phyloP scores from a whole-genome alignment of 2,113 vertebrate species.

The Trochalopteron elliotii region DNA sequence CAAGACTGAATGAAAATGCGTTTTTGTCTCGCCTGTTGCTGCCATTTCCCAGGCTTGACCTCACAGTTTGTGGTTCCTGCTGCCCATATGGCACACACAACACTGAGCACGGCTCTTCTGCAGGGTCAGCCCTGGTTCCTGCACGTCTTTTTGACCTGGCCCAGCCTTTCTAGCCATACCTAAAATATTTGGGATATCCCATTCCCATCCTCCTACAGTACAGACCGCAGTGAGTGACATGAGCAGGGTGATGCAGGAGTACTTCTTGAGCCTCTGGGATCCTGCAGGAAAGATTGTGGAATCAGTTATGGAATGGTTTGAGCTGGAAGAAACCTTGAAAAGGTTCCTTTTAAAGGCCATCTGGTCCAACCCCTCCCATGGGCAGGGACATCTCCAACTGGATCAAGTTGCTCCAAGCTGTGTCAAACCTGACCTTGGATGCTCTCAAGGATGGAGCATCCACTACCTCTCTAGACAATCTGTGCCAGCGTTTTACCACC shows the following conservation, averaged over 20 bases:
- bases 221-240: rapidly evolving
- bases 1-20: neutral
- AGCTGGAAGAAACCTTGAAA: neutral
- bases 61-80: slow-evolving; percentile 5
- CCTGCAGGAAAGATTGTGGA: neutral
- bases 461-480: neutral
- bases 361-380: neutral
- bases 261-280: rapidly evolving
- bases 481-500: neutral
- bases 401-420: rapidly evolving
- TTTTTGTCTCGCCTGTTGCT: slow-evolving; percentile 29
- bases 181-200: neutral
- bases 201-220: neutral
- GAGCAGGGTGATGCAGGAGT: neutral
- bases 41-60: slow-evolving; percentile 21
- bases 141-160: neutral
- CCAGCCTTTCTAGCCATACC: neutral
- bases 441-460: neutral
- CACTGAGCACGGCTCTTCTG: neutral
- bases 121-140: neutral
- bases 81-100: neutral
- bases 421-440: rapidly evolving
- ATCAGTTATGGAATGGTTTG: neutral
- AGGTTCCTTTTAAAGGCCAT: neutral
- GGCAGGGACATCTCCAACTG: neutral